Base-by-base conservation (phyloP, 2,113 vertebrate genomes). In the Pseudorasbora parva region DNA sequence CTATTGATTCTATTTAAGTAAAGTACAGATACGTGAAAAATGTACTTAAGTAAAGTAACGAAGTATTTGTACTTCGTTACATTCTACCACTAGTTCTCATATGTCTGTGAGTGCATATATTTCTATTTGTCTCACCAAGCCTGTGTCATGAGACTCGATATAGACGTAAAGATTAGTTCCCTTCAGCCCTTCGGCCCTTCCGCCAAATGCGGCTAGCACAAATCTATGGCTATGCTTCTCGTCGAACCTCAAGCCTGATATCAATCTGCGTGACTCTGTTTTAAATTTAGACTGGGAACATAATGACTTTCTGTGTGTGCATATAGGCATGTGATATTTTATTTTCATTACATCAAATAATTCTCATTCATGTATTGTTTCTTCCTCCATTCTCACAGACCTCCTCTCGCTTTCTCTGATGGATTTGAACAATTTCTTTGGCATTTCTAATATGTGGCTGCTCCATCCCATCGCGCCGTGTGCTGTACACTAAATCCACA, bases 171-270 rank as follows among this genome's bases (percentile, higher is more conserved):
- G 56, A 37, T 79, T 69, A 82, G 84, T 81, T 71, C 10, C 37
- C 68, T 79, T 78, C 78, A 82, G 59, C 83, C 83, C 68, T 79
- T 78, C 78, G 79, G 59, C 83, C 83, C 51, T 85, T 82, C 86
- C 37, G 41, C 68, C 75, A 74, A 75, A 49, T 47, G n/a, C 76
- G 82, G 82, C 47, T 51, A 73, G 59, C 68, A 82, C 80, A 85
- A 85, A 85, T 85, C 83, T 78, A 60, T 81, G 73, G 30, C 84
- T 76, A 45, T 59, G 33, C 56, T 62, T 41, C 66, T 79, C 78
- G 78, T 85, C 79, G 83, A 85, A 82, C 83, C 69, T 59, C n/a
- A 78, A 66, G 86, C 69, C 56, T 25, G 23, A 43, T 45, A 78
- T 78, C 56, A 60, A 43, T 60, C 54, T 25, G 7, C 14, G 1